Evolutionary conservation across 2,888 invertebrate species (phyloP).

Genomic region (Acronicta aceris): DNA sequence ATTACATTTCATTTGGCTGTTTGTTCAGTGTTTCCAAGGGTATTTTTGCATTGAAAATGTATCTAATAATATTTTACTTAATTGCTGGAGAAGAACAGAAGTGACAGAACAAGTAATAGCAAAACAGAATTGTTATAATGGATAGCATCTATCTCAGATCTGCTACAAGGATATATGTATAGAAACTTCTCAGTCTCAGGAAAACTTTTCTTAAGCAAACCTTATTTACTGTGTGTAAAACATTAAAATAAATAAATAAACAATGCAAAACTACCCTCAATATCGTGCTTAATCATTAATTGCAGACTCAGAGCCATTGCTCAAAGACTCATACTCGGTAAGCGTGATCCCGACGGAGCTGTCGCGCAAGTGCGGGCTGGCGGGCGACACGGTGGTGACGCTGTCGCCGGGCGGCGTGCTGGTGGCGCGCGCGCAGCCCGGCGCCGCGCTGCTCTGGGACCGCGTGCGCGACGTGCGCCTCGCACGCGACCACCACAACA

Average conservation of each 20-base stretch:
- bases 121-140: too few relatives aligned
- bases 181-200: too few relatives aligned
- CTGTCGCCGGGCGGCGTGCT: conserved; percentile 88
- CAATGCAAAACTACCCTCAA: conserved; percentile 36
- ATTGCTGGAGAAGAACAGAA: not conserved
- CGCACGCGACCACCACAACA: conserved; percentile 88
- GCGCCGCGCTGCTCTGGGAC: conserved; percentile 89
- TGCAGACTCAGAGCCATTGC: conserved; percentile 84
- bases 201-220: too few relatives aligned
- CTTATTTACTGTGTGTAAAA: not conserved
- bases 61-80: not conserved
- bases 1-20: conserved; percentile 48
- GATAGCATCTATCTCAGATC: too few relatives aligned
- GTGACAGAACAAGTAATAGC: not conserved
- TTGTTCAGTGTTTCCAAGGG: conserved; percentile 40
- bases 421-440: conserved; percentile 85
- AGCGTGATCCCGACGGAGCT: conserved; percentile 90
- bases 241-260: not conserved
- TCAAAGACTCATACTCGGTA: conserved; percentile 88
- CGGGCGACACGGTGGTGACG: conserved; percentile 88
- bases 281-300: conserved; percentile 60
- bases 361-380: conserved; percentile 90
- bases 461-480: conserved; percentile 89
- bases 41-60: conserved; percentile 34
- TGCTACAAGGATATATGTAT: too few relatives aligned